These are phyloP conservation scores for Meandrusa payeni DNA, from an alignment of 2,888 invertebrate genomes.

Conservation along the genomic window DNA sequence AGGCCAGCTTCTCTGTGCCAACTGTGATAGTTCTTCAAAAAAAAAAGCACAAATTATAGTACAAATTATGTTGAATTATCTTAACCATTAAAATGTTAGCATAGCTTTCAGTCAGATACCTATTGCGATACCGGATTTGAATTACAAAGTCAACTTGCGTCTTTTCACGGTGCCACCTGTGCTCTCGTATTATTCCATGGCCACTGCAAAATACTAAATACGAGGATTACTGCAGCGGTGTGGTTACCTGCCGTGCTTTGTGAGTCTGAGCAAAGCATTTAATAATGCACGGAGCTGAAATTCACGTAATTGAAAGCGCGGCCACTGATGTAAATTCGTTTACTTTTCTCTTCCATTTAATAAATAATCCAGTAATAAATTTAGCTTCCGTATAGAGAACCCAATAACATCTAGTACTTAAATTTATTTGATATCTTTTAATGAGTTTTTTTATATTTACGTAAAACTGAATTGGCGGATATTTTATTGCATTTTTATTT, in stretches of 20 bases:
- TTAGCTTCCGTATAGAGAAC: no score
- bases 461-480: no score
- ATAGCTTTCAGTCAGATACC: slow-evolving; percentile 27
- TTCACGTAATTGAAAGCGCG: slow-evolving; percentile 20
- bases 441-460: no score
- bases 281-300: slow-evolving; percentile 33
- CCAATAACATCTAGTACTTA: no score
- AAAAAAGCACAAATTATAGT: no score
- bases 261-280: slow-evolving; percentile 35
- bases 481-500: no score
- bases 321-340: slow-evolving; percentile 15
- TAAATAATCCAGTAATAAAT: background rate
- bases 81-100: background rate
- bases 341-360: slow-evolving; percentile 7
- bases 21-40: no score
- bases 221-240: slow-evolving; percentile 35
- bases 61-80: background rate
- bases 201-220: slow-evolving; percentile 34
- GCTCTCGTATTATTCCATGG: slow-evolving; percentile 36
- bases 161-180: slow-evolving; percentile 46
- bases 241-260: slow-evolving; percentile 31
- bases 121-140: slow-evolving; percentile 50
- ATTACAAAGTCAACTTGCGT: slow-evolving; percentile 60
- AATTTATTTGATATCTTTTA: no score
- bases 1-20: no score